Conservation (phyloP, 92 coral and sea anemone species). For the Umimayanthus chanpuru region DNA sequence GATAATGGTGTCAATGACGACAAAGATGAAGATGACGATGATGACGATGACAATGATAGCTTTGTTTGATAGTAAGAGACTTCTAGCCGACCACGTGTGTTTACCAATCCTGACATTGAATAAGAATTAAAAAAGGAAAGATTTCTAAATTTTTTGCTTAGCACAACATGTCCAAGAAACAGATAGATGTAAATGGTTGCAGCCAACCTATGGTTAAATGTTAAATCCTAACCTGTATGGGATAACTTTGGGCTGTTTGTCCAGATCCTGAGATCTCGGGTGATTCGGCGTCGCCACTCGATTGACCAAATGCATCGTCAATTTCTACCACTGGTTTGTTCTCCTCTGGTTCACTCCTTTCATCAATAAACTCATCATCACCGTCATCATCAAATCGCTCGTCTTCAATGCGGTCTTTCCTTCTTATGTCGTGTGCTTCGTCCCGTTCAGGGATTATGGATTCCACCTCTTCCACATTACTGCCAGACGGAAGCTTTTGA, state of each 20-base stretch:
- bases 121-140: too few species aligned
- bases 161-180: too few species aligned
- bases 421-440: constrained; percentile 1
- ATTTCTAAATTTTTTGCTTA: too few species aligned
- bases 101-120: too few species aligned
- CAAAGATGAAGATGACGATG: not conserved
- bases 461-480: not conserved
- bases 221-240: not conserved
- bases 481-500: constrained; percentile 8
- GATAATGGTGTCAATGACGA: too few species aligned
- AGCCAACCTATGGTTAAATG: too few species aligned
- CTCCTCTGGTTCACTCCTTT: constrained; percentile 7
- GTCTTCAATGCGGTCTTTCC: constrained; percentile 16
- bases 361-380: constrained; percentile 5
- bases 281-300: not conserved
- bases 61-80: too few species aligned
- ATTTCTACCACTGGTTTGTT: not conserved
- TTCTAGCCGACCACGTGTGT: too few species aligned
- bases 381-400: constrained; percentile 14
- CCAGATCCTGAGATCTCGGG: constrained; percentile 27
- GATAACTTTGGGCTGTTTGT: not conserved
- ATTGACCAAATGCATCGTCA: not conserved
- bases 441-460: not conserved
- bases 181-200: too few species aligned
- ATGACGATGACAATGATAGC: too few species aligned